Conservation (phyloP, 2,797 vertebrate species). For the Rhinophrynus dorsalis region DNA sequence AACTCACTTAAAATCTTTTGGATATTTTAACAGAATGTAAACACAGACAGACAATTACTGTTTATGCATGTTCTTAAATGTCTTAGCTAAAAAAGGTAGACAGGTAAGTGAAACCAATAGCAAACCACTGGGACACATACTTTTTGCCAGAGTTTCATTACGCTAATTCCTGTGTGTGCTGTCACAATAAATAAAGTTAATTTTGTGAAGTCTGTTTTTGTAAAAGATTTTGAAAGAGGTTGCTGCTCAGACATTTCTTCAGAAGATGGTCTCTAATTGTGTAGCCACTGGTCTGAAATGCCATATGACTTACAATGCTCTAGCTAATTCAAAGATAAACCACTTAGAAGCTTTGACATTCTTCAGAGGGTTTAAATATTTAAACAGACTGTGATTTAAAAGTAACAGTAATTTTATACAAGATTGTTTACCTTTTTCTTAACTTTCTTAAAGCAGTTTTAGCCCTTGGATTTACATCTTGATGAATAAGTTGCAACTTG, state of each 20-base stretch:
- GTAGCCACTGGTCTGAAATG: conserved; percentile 29
- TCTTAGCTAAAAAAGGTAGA: not conserved
- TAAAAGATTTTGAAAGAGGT: conserved; percentile 21
- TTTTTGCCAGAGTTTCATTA: conserved; percentile 9
- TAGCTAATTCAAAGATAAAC: conserved; percentile 27
- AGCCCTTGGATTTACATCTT: conserved; percentile 21
- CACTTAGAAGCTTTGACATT: conserved; percentile 43
- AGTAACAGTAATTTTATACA: conserved; percentile 45
- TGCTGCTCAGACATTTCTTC: conserved; percentile 17
- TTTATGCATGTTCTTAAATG: not conserved
- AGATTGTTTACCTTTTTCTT: conserved; percentile 33
- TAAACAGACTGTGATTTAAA: conserved; percentile 49
- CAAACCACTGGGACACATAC: conserved; percentile 18
- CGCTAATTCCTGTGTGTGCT: conserved; percentile 20
- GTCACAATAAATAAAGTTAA: conserved; percentile 32
- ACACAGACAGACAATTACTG: not conserved
- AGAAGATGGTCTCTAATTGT: conserved; percentile 34
- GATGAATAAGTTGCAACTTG: conserved; percentile 21
- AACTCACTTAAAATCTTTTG: too few species aligned
- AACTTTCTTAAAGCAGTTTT: conserved; percentile 18
- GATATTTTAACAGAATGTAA: conserved; percentile 20
- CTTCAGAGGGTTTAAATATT: conserved; percentile 42
- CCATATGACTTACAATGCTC: conserved; percentile 24
- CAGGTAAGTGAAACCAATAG: not conserved
- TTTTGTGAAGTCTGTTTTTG: conserved; percentile 2